Percentiles rank a stretch among this genome's conserved stretches.
Evolutionary conservation across 2,113 vertebrate genomes (phyloP).

Genomic region (Ceyx melanurus): DNA sequence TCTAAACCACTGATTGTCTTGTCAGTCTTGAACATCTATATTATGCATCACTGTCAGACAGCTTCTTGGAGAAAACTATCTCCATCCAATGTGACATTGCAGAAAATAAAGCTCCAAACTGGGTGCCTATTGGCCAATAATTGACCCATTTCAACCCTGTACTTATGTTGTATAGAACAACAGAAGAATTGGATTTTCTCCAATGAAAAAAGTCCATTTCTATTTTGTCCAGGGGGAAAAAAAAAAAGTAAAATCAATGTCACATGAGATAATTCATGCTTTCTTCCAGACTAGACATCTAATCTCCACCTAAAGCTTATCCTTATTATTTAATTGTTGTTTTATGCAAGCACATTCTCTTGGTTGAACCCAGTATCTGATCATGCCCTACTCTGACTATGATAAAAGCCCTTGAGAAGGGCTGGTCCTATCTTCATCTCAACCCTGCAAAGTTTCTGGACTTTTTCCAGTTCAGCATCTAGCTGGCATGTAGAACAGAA

Average conservation of each 20-base stretch:
- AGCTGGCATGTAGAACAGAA: neutral
- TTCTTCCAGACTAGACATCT: neutral
- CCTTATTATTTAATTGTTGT: neutral
- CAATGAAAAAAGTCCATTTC: neutral
- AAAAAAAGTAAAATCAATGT: neutral
- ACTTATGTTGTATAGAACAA: neutral
- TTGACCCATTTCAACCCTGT: neutral
- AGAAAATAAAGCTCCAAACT: neutral
- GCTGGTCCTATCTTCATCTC: neutral
- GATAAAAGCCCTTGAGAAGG: neutral
- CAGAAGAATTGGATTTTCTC: neutral
- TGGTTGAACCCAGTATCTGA: neutral
- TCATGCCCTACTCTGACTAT: neutral
- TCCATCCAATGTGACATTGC: neutral
- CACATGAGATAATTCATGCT: neutral
- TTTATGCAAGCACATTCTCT: neutral
- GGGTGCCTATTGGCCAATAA: neutral
- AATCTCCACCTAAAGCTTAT: neutral
- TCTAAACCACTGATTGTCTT: neutral
- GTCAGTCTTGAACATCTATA: neutral
- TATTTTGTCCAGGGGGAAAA: neutral
- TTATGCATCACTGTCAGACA: neutral
- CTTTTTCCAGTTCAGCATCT: conserved; percentile 1
- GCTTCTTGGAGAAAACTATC: neutral
- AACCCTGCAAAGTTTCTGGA: neutral